A percentile compares a stretch with the other conserved stretches of the same genome.
Conservation (phyloP, 2,888 invertebrate genomes). For the Crepidodera aurea region DNA sequence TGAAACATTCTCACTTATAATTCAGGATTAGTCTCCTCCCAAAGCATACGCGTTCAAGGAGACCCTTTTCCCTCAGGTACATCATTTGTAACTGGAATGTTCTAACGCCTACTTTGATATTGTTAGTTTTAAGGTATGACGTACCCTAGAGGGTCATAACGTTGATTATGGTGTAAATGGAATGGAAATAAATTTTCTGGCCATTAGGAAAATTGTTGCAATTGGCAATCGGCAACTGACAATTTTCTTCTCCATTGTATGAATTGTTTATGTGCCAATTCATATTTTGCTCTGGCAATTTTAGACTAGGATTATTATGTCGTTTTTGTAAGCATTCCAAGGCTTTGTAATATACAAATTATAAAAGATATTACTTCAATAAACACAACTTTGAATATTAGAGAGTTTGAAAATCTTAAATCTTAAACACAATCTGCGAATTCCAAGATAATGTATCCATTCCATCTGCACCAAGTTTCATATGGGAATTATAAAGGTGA, state of each 20-base stretch:
- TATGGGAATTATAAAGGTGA: slow-evolving; percentile 32
- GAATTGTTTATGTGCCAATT: too few species aligned
- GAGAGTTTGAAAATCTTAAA: too few species aligned
- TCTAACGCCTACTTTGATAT: not conserved
- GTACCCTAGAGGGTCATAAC: not conserved
- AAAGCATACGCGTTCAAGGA: slow-evolving; percentile 4
- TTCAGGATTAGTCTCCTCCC: not conserved
- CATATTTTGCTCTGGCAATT: too few species aligned
- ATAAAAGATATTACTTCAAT: too few species aligned
- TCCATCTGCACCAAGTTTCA: slow-evolving; percentile 22
- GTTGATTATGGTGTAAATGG: not conserved
- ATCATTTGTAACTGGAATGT: slow-evolving; percentile 4
- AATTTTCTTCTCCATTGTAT: too few species aligned
- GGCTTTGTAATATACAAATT: too few species aligned
- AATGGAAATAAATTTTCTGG: too few species aligned
- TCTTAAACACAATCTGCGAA: slow-evolving; percentile 2
- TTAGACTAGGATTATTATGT: too few species aligned
- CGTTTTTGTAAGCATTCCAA: too few species aligned
- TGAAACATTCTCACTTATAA: not conserved
- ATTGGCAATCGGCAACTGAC: too few species aligned
- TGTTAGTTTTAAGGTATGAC: not conserved
- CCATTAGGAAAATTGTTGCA: too few species aligned
- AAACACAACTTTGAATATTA: too few species aligned
- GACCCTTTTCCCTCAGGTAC: slow-evolving; percentile 5
- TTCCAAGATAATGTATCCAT: not conserved